Evolutionary conservation across 2,797 vertebrate species (phyloP), one percentile per base, ranked within the genome.

Genomic region (Pagetopsis macropterus): DNA sequence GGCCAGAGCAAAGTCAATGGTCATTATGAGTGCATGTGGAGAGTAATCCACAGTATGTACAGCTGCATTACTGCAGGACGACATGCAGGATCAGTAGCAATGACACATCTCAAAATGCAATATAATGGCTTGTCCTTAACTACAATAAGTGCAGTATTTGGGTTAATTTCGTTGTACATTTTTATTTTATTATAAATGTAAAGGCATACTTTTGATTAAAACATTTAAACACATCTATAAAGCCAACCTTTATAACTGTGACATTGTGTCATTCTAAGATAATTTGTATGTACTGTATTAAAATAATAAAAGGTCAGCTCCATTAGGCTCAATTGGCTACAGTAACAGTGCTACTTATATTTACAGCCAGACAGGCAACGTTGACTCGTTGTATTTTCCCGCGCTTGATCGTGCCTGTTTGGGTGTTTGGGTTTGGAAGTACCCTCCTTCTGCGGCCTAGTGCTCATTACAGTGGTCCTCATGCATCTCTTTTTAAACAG

Each of bases 401-500:
- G 65, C 75, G 70, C 55, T 63, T 65, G 33, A 75, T 67, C 68
- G 58, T 50, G 72, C 64, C 60, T 51, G 69, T 80, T 76, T 79
- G 74, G 84, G 69, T 75, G 62, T 72, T 68, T 23, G 23, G 23
- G 8, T 37, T 3, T 1, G 3, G 23, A 3, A 71, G 50, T 49
- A 70, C 52, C 66, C 67, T 75, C 72, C 77, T 71, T 78, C 60
- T 0, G 45, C 33, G 79, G 70, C 84, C 81, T 69, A 33, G 56
- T 76, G 82, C 89, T 92, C 88, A 91, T 92, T 91, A 90, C 82
- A 82, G 66, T 84, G 83, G 83, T 86, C 83, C 81, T 86, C 82
- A 81, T 91, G 90, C 89, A 90, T 89, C 87, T 88, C 87, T 70
- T 84, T 90, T 84, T 88, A 90, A 92, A 84, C 72, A 86, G 87